These are phyloP conservation scores for Laspeyria flexula DNA, from an alignment of 2,888 invertebrate genomes.

Conservation along the genomic window DNA sequence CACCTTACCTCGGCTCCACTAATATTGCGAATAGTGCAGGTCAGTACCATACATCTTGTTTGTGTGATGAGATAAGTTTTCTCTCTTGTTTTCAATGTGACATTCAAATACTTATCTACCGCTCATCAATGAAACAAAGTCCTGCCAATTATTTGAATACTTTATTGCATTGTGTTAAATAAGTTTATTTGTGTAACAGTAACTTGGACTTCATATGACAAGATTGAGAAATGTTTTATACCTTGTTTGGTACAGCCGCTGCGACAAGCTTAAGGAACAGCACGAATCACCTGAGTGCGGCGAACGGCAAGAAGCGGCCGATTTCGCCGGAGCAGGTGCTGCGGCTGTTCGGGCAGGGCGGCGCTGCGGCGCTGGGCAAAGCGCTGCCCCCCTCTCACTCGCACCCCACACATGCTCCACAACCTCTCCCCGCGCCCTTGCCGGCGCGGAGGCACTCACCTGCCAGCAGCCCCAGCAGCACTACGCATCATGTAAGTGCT, in stretches of 20 bases:
- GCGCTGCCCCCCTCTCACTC: constrained; percentile 79
- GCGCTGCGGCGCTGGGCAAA: constrained; percentile 79
- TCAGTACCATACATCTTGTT: too few species aligned
- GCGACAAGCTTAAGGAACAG: constrained; percentile 77
- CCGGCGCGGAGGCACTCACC: constrained; percentile 87
- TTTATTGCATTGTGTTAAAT: too few species aligned
- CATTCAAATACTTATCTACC: too few species aligned
- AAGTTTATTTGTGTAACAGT: too few species aligned
- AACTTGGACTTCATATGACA: neutral
- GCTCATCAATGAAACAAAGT: too few species aligned
- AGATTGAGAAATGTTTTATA: neutral
- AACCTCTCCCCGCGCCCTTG: constrained; percentile 73
- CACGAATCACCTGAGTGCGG: constrained; percentile 84
- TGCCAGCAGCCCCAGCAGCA: constrained; percentile 92
- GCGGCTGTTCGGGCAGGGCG: constrained; percentile 87
- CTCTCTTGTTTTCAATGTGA: too few species aligned
- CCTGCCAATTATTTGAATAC: too few species aligned
- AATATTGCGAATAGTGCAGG: constrained; percentile 85
- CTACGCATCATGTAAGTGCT: constrained; percentile 89
- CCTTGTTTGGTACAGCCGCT: constrained; percentile 50
- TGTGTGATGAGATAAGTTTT: too few species aligned
- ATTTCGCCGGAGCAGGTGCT: constrained; percentile 95
- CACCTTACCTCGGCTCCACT: constrained; percentile 90
- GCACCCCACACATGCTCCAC: constrained; percentile 58
- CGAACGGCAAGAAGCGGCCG: constrained; percentile 90